Conservation (phyloP, 2,113 vertebrate genomes). For the Clarias batrachus region DNA sequence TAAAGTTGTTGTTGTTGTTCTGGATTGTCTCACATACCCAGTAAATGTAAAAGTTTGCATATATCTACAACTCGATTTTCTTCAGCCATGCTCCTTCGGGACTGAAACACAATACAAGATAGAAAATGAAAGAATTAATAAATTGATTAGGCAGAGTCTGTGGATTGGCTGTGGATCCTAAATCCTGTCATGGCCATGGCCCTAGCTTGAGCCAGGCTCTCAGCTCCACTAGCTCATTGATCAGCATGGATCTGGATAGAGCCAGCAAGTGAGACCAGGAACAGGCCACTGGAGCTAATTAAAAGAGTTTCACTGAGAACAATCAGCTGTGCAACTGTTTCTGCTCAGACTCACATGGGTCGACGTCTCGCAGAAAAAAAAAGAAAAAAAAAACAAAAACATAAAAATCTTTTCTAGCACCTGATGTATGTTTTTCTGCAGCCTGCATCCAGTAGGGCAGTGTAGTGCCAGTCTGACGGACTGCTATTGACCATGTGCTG, state of each 20-base stretch:
- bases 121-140: constrained; percentile 50
- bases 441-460: background rate
- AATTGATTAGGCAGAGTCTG: constrained; percentile 56
- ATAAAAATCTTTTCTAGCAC: background rate
- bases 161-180: constrained; percentile 43
- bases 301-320: constrained; percentile 52
- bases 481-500: background rate
- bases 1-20: background rate
- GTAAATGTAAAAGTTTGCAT: background rate
- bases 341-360: constrained; percentile 14
- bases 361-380: background rate
- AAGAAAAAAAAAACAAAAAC: background rate
- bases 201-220: constrained; percentile 37
- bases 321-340: constrained; percentile 42
- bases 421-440: background rate
- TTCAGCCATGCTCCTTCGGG: constrained; percentile 5
- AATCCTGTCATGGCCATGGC: constrained; percentile 58
- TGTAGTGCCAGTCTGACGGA: background rate
- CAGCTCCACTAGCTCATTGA: constrained; percentile 52
- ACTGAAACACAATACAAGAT: constrained; percentile 31
- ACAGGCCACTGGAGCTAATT: constrained; percentile 59
- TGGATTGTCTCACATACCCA: background rate
- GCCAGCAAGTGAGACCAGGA: constrained; percentile 57
- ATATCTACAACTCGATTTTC: background rate
- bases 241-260: constrained; percentile 60